Evolutionary conservation across 2,888 invertebrate genomes (phyloP), one percentile per base, ranked within the genome.

Genomic region (Chorisops tibialis): DNA sequence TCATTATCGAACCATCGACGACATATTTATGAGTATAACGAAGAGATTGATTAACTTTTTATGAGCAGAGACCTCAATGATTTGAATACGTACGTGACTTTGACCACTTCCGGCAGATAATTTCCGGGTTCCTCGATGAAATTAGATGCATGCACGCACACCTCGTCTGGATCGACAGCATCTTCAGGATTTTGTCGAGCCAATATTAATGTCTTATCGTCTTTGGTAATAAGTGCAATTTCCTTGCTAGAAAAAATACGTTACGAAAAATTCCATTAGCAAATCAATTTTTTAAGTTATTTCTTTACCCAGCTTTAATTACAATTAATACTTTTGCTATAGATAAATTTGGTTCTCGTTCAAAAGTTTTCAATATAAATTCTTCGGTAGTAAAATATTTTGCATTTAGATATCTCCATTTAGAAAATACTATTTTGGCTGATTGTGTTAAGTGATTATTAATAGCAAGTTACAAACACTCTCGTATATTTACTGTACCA

Each of bases 61-160:
- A n/a, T n/a, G n/a, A n/a, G n/a, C n/a, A n/a, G n/a, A n/a, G n/a
- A n/a, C n/a, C n/a, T n/a, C n/a, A n/a, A n/a, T n/a, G n/a, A 19
- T 9, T 14, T 24, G 47, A 51, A 18, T 35, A 78, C 81, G 80
- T 75, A 82, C 83, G 82, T 80, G n/a, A 82, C 64, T 61, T 79
- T 67, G 43, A 82, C 73, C 1, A 82, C 76, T 70, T 77, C 69
- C 1, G 81, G 80, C 61, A 79, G 80, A 68, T 81, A 76, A 16
- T 73, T 72, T 68, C 75, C 78, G 0, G 76, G 73, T 3, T 79
- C 74, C 52, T 81, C 81, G 16, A 79, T 64, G 1, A 75, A 75
- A 16, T 81, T 80, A 1, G 79, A 76, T 2, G 81, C 80, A 1
- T 78, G 77, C 35, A 81, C 65, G 16, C 63, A 39, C 18, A 62